A percentile compares a stretch with the other conserved stretches of the same genome.
Evolutionary conservation across 2,797 vertebrate species (phyloP).

Genomic region (Enteromius paludinosus): DNA sequence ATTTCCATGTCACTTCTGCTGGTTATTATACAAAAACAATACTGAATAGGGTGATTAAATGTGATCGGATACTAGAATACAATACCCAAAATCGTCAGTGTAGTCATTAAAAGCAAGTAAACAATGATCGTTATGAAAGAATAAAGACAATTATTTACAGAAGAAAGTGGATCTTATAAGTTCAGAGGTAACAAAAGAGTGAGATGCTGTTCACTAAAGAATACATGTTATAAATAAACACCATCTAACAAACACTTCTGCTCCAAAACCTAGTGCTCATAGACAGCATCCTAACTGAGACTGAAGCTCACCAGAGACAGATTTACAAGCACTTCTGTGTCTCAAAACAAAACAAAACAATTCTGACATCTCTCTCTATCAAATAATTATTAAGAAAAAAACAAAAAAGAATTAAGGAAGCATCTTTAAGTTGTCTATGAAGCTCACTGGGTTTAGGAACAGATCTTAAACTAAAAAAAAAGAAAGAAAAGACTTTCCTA

Average conservation of each 20-base stretch:
- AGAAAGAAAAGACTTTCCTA: background rate
- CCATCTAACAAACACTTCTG: slow-evolving; percentile 9
- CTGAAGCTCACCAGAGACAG: background rate
- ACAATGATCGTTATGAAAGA: background rate
- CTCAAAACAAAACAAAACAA: no score
- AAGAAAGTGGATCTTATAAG: slow-evolving; percentile 20
- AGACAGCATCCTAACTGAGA: background rate
- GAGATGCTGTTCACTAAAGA: slow-evolving; percentile 65
- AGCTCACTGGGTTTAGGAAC: slow-evolving; percentile 2
- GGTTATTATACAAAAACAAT: slow-evolving; percentile 8
- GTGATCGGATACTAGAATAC: background rate
- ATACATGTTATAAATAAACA: slow-evolving; percentile 76
- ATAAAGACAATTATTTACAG: slow-evolving; percentile 12
- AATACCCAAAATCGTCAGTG: background rate
- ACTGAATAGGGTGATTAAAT: background rate
- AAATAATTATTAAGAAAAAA: background rate
- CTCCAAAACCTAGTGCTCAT: slow-evolving; percentile 14
- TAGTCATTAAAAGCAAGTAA: background rate
- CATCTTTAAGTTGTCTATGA: background rate
- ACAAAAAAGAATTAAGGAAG: background rate
- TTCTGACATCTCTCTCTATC: background rate
- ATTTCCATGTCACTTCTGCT: background rate
- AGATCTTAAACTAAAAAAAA: background rate
- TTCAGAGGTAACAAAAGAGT: background rate
- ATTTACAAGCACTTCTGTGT: background rate